Base-by-base conservation (phyloP, 2,888 invertebrate genomes). In the Elysia crispata region DNA sequence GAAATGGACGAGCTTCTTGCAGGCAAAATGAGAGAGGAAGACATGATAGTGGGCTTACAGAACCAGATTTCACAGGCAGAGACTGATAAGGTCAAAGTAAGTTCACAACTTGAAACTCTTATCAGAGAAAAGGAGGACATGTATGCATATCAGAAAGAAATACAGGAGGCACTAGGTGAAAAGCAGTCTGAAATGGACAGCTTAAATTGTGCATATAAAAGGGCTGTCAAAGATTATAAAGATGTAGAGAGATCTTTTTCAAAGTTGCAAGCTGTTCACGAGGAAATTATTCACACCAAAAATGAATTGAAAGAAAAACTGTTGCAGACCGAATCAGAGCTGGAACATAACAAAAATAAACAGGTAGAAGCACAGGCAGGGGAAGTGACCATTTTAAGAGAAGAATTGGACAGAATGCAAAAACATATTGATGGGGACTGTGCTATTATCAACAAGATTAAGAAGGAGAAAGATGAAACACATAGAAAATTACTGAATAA, bases 391-490 rank as follows among this genome's bases (percentile, higher is more conserved):
- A 41, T 41, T 11, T 41, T 41, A 41, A 41, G 41, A 41, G 41
- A 41, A 6, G 41, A 41, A 41, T 41, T 41, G 41, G 41, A 41
- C 41, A 41, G 41, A 41, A 41, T 41, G 11, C 41, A 41, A 41
- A 41, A 41, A 11, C 41, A 41, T 3, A 41, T 41, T 78, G 78
- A 78, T 25, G 50, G 28, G 3, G 20, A 62, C 15, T 23, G 41
- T 13, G 28, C 78, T 28, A 49, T 30, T 11, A 41, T 62, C 18
- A 49, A 30, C 13, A 78, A 72, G 30, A 8, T 77, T 8, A 64
- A 77, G 54, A 57, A 30, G 25, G 80, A 82, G 41, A 82, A 82
- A 49, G 50, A 25, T 13, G 28, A 18, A n/a, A 15, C 72, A 31
- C 66, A 72, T 31, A 25, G 33, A 54, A 70, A 78, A 25, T 57